These are phyloP conservation scores for Tachina fera DNA, from an alignment of 2,888 invertebrate genomes.

Conservation along the genomic window DNA sequence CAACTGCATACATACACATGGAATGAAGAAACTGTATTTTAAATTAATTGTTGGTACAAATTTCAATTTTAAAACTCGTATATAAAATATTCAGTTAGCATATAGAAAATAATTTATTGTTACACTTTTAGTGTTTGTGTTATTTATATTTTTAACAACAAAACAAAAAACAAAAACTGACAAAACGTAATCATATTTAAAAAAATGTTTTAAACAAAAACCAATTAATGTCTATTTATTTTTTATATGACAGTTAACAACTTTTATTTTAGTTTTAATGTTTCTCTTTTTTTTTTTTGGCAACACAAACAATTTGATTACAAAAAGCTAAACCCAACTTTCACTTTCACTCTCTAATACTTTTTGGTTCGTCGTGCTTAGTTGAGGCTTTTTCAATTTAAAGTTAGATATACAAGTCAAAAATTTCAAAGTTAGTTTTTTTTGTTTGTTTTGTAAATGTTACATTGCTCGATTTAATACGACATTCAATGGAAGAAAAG, in stretches of 20 bases:
- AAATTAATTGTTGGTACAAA: too few species aligned
- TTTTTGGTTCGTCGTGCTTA: background rate
- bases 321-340: conserved; percentile 58
- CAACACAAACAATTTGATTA: conserved; percentile 60
- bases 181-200: conserved; percentile 39
- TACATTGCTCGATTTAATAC: conserved; percentile 38
- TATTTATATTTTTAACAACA: background rate
- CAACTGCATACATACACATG: too few species aligned
- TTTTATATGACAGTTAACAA: conserved; percentile 67
- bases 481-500: conserved; percentile 30
- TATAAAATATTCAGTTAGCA: conserved; percentile 16
- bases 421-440: conserved; percentile 41
- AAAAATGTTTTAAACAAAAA: conserved; percentile 48
- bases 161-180: too few species aligned
- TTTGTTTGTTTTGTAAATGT: conserved; percentile 21
- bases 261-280: conserved; percentile 37
- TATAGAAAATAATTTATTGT: conserved; percentile 48
- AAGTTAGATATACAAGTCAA: conserved; percentile 43
- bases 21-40: too few species aligned
- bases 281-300: conserved; percentile 49
- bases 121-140: conserved; percentile 25
- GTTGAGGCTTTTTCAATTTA: conserved; percentile 38
- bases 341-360: conserved; percentile 67
- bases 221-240: conserved; percentile 68
- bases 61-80: too few species aligned